Conservation (phyloP, 1,140 invertebrate genomes). For the Aphelenchoides avenae region DNA sequence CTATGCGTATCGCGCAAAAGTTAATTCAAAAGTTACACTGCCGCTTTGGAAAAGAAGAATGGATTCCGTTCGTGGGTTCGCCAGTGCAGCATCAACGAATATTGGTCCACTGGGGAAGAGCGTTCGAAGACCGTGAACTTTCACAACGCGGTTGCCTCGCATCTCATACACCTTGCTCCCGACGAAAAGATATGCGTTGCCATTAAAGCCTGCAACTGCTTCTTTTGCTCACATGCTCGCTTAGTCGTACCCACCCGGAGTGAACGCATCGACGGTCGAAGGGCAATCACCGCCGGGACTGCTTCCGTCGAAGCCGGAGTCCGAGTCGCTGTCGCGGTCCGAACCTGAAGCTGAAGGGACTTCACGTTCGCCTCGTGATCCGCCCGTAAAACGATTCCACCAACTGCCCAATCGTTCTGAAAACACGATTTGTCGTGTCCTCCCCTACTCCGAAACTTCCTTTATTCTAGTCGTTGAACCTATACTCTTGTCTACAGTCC, state of each 20-base stretch:
- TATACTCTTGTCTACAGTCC: no score
- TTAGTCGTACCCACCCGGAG: not conserved
- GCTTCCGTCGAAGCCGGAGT: no score
- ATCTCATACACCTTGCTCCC: slow-evolving; percentile 34
- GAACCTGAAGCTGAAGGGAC: not conserved
- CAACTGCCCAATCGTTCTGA: no score
- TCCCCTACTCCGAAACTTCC: no score
- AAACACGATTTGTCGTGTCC: no score
- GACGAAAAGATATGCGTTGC: slow-evolving; percentile 16
- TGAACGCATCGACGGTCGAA: slow-evolving; percentile 15
- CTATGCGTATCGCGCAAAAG: not conserved
- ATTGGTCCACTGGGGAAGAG: slow-evolving; percentile 36
- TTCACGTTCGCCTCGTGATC: slow-evolving; percentile 10
- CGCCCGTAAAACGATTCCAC: no score
- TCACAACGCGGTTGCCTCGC: slow-evolving; percentile 2
- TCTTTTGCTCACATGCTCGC: not conserved
- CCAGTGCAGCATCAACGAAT: slow-evolving; percentile 33
- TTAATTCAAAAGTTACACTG: slow-evolving; percentile 10
- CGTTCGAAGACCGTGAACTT: slow-evolving; percentile 19
- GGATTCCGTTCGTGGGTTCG: slow-evolving; percentile 2
- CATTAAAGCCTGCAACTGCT: slow-evolving; percentile 8
- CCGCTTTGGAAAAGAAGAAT: slow-evolving; percentile 35
- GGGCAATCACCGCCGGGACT: slow-evolving; percentile 10
- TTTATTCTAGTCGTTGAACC: no score
- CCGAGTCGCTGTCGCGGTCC: slow-evolving; percentile 1